A percentile compares a stretch with the other conserved stretches of the same genome.
phyloP scores from a whole-genome alignment of 2,888 invertebrate genomes.

The Machimus atricapillus region DNA sequence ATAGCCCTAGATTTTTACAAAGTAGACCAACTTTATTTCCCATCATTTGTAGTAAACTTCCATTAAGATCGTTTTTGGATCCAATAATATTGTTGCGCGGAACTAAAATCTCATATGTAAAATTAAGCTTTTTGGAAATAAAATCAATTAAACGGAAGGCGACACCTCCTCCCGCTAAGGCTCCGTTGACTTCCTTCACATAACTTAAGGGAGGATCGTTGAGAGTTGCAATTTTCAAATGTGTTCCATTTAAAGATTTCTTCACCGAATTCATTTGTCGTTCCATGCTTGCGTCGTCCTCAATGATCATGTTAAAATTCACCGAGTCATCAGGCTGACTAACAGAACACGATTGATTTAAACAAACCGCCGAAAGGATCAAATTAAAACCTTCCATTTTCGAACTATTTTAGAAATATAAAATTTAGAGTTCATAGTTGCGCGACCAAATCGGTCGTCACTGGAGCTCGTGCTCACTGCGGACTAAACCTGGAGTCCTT shows the following conservation, averaged over 20 bases:
- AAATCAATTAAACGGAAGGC: slow-evolving; percentile 76
- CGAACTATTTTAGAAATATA: not conserved
- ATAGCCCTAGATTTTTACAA: not conserved
- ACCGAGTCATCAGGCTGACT: not conserved
- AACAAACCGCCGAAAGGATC: slow-evolving; percentile 3
- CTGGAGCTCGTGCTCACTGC: not conserved
- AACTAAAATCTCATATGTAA: slow-evolving; percentile 74
- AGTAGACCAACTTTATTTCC: slow-evolving; percentile 64
- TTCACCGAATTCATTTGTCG: not conserved
- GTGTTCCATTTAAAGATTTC: slow-evolving; percentile 53
- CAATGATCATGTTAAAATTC: not conserved
- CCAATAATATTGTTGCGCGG: slow-evolving; percentile 72
- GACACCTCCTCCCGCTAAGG: slow-evolving; percentile 70
- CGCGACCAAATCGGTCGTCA: not conserved
- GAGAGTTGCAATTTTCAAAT: slow-evolving; percentile 57
- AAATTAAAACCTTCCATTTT: slow-evolving; percentile 6
- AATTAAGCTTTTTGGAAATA: slow-evolving; percentile 73
- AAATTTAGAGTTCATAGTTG: not conserved
- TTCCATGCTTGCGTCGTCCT: not conserved
- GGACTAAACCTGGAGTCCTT: not conserved
- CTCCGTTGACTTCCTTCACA: slow-evolving; percentile 65
- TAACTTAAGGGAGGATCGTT: slow-evolving; percentile 73
- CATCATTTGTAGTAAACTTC: slow-evolving; percentile 72
- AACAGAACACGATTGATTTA: not conserved
- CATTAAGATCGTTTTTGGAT: slow-evolving; percentile 61